Evolutionary conservation across 2,888 invertebrate species (phyloP).

Genomic region (Parnassius orleans): DNA sequence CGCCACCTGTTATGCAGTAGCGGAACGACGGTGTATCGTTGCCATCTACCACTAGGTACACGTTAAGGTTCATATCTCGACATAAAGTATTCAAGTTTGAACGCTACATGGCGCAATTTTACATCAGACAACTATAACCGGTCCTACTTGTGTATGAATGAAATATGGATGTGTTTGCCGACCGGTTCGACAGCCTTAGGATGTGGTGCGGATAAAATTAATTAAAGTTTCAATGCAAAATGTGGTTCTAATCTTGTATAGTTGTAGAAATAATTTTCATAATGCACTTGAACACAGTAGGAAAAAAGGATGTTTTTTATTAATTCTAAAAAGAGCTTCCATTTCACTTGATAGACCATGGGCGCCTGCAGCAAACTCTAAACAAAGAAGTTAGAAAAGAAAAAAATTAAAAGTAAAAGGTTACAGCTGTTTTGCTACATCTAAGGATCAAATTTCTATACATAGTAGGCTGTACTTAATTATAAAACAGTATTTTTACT

Average conservation of each 20-base stretch:
- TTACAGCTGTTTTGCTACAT: no score
- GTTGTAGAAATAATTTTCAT: background rate
- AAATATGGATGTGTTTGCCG: conserved; percentile 13
- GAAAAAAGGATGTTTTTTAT: no score
- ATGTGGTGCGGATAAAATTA: conserved; percentile 1
- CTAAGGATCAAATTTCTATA: no score
- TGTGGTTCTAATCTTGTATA: conserved; percentile 3
- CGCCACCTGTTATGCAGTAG: conserved; percentile 66
- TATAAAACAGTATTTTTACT: no score
- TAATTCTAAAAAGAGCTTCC: no score
- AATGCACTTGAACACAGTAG: background rate
- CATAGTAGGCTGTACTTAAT: no score
- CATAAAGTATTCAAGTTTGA: conserved; percentile 15
- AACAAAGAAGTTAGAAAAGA: no score
- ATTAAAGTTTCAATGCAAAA: conserved; percentile 11
- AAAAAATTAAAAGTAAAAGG: no score
- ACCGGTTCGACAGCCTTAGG: conserved; percentile 17
- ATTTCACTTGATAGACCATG: no score
- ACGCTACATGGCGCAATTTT: conserved; percentile 14
- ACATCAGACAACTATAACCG: conserved; percentile 35
- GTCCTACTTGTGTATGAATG: conserved; percentile 30
- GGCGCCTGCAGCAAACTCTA: no score
- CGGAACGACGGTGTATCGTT: conserved; percentile 36
- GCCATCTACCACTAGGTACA: background rate
- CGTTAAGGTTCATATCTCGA: conserved; percentile 15